Evolutionary conservation across 2,888 invertebrate species (phyloP), one percentile per base, ranked within the genome.

Genomic region (Odontocolon sp.): DNA sequence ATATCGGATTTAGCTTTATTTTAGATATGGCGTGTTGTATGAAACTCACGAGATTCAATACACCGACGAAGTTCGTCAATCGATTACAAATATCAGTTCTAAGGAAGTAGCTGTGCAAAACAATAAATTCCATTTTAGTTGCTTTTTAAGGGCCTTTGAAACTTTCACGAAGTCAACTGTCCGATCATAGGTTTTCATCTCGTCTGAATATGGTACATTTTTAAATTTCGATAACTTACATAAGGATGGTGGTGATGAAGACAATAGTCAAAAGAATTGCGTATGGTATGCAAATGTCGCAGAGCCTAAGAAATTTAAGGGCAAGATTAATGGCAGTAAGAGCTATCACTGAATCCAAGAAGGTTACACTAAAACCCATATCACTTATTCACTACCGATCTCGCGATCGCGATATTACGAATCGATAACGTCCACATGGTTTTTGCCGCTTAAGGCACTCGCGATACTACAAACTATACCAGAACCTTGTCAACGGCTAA

Each of bases 271-370:
- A 68, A n/a, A 87, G 78, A 56, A 87, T 80, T 26, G 88, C 84
- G 68, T 88, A 87, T 9, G 88, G 88, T 67, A 87, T 78, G 59
- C 88, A 88, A 73, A 86, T 68, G 33, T 83, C 81, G 59, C 88
- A 88, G 59, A 87, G 45, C 23, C 85, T 86, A 42, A 87, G 42
- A 11, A 82, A 81, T 45, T 82, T 84, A 2, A 88, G 81, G 18
- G 77, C 26, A 21, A 85, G 59, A 78, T 88, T 88, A 36, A 79
- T 80, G 59, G 82, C 70, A 36, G 85, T 54, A 9, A 88, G 69
- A 59, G 87, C 67, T 50, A 88, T 73, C 79, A 86, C 69, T 64
- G 84, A 82, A 77, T 88, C 86, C 72, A 88, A 59, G 45, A 84
- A 70, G 36, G 70, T 56, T 52, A 79, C 82, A 75, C 82, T 68